Evolutionary conservation across 1,140 invertebrate species (phyloP).

Genomic region (Eumeta japonica): DNA sequence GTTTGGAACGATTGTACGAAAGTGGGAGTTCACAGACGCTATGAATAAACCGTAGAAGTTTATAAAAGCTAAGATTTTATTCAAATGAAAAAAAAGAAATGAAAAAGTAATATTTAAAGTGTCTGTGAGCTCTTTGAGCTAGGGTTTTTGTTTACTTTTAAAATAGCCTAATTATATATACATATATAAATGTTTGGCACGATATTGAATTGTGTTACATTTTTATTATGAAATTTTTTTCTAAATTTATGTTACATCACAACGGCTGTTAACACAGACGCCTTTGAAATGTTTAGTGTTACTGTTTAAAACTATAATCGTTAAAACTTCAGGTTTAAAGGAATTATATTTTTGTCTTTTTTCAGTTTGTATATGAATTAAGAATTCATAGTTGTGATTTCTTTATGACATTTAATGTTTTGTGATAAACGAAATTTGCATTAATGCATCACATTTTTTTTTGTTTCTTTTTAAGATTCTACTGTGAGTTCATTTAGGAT

Average conservation of each 20-base stretch:
- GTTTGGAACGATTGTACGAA: not conserved
- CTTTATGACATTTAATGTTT: constrained; percentile 57
- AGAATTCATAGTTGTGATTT: constrained; percentile 58
- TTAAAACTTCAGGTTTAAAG: not conserved
- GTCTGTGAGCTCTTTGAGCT: not conserved
- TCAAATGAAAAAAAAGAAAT: too few species aligned
- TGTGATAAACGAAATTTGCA: constrained; percentile 52
- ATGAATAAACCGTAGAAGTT: not conserved
- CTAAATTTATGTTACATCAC: not conserved
- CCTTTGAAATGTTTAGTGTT: not conserved
- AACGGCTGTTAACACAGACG: not conserved
- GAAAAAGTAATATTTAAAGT: too few species aligned
- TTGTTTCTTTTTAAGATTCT: constrained; percentile 27
- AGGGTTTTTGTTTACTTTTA: not conserved
- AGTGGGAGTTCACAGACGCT: not conserved
- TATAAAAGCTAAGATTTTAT: not conserved
- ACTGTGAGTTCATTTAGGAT: too few species aligned
- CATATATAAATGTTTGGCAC: not conserved
- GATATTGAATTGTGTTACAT: not conserved
- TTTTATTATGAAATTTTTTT: not conserved
- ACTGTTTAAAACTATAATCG: constrained; percentile 6
- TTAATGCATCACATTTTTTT: constrained; percentile 48
- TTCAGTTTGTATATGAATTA: constrained; percentile 51
- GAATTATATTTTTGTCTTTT: too few species aligned
- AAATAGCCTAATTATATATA: not conserved